Evolutionary conservation across 2,113 vertebrate species (phyloP).

Genomic region (Gopherus flavomarginatus): DNA sequence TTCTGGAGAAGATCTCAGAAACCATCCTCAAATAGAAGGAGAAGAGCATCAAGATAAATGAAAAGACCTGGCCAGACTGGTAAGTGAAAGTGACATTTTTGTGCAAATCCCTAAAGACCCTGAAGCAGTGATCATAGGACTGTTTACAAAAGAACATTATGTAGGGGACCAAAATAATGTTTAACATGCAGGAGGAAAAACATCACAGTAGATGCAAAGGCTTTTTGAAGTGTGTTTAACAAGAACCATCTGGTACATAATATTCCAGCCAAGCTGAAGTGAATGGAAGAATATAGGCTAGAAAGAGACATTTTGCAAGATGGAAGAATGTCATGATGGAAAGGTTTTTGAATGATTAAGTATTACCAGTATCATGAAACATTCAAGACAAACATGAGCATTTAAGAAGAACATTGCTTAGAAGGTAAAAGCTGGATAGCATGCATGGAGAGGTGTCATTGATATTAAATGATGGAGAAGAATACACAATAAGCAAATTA

Average conservation of each 20-base stretch:
- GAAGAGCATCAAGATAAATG: background rate
- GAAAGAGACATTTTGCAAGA: background rate
- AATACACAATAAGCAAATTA: background rate
- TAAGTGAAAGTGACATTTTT: slow-evolving; percentile 29
- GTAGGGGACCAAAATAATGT: background rate
- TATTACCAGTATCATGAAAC: background rate
- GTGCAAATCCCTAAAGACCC: background rate
- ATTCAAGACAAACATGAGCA: background rate
- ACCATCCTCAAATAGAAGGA: background rate
- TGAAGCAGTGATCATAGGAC: background rate
- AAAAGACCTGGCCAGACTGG: background rate
- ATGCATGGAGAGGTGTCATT: background rate
- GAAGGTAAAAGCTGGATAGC: background rate
- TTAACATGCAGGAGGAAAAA: background rate
- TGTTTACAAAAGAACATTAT: background rate
- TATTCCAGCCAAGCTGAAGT: background rate
- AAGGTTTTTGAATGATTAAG: background rate
- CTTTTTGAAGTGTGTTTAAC: background rate
- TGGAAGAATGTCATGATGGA: background rate
- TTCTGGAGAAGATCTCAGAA: slow-evolving; percentile 5
- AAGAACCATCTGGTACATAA: slow-evolving; percentile 28
- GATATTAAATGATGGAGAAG: background rate
- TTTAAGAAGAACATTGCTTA: background rate
- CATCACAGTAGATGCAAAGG: background rate
- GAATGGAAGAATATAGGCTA: background rate